Evolutionary conservation across 1,140 invertebrate species (phyloP).

Genomic region (Himalopsyche phryganea): DNA sequence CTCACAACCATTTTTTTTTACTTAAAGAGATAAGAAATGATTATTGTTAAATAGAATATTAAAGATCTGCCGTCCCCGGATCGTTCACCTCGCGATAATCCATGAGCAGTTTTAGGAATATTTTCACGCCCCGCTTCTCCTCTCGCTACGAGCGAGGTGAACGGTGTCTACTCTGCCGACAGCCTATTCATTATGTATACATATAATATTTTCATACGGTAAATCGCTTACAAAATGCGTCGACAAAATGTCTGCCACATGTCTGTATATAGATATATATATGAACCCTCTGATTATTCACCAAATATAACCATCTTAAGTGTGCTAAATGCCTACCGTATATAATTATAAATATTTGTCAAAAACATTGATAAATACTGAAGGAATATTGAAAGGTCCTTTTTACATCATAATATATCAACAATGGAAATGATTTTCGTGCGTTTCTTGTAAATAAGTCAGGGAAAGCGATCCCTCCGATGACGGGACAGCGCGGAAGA

Average conservation of each 20-base stretch:
- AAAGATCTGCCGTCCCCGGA: slow-evolving; percentile 6
- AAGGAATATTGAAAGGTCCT: slow-evolving; percentile 33
- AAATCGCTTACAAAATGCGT: not conserved
- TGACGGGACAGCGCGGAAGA: slow-evolving; percentile 10
- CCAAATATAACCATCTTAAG: too few relatives aligned
- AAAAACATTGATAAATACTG: slow-evolving; percentile 34
- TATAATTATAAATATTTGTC: slow-evolving; percentile 33
- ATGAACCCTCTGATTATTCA: too few relatives aligned
- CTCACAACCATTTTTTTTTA: slow-evolving; percentile 50
- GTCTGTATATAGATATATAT: too few relatives aligned
- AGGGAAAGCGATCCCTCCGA: slow-evolving; percentile 19
- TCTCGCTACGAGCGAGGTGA: too few relatives aligned
- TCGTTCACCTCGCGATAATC: not conserved
- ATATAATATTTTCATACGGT: slow-evolving; percentile 1
- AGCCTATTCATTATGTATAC: not conserved
- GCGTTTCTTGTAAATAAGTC: slow-evolving; percentile 31
- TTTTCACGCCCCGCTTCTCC: too few relatives aligned
- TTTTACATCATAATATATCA: slow-evolving; percentile 19
- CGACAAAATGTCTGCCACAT: too few relatives aligned
- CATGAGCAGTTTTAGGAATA: not conserved
- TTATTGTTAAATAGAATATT: slow-evolving; percentile 33
- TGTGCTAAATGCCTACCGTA: slow-evolving; percentile 30
- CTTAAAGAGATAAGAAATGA: slow-evolving; percentile 35
- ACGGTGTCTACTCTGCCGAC: too few relatives aligned
- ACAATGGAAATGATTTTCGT: slow-evolving; percentile 33